Evolutionary conservation across 2,888 invertebrate species (phyloP).

Genomic region (Blastobasis adustella): DNA sequence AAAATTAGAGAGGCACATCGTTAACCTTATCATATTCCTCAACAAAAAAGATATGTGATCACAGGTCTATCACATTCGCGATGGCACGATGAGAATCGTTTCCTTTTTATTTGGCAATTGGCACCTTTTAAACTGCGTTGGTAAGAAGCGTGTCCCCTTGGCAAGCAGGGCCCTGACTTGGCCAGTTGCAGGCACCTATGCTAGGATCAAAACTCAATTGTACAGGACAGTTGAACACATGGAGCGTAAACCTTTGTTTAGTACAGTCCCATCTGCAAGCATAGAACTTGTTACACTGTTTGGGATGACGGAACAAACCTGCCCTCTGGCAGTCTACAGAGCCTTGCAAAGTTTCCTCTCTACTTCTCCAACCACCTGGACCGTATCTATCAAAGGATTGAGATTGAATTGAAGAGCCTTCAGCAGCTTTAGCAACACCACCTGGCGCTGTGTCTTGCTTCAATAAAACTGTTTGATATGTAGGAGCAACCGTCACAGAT

Average conservation of each 20-base stretch:
- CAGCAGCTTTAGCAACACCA: conserved; percentile 23
- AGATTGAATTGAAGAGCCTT: conserved; percentile 41
- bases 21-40: conserved; percentile 31
- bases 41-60: conserved; percentile 41
- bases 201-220: conserved; percentile 84
- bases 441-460: conserved; percentile 48
- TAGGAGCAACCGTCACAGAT: conserved; percentile 57
- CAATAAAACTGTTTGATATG: conserved; percentile 53
- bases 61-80: conserved; percentile 58
- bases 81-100: conserved; percentile 59
- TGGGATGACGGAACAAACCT: conserved; percentile 81
- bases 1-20: conserved; percentile 48
- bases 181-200: conserved; percentile 88
- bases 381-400: conserved; percentile 76
- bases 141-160: conserved; percentile 80
- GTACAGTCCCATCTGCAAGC: conserved; percentile 87
- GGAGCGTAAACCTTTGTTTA: conserved; percentile 83
- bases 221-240: conserved; percentile 86
- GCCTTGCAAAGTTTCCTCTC: conserved; percentile 76
- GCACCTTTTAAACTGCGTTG: conserved; percentile 54
- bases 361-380: conserved; percentile 75
- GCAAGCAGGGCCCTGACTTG: conserved; percentile 86
- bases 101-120: conserved; percentile 20
- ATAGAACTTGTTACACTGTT: conserved; percentile 87
- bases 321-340: conserved; percentile 76